Evolutionary conservation across 2,888 invertebrate species (phyloP), one percentile per base, ranked within the genome.

Genomic region (Pteria penguin): DNA sequence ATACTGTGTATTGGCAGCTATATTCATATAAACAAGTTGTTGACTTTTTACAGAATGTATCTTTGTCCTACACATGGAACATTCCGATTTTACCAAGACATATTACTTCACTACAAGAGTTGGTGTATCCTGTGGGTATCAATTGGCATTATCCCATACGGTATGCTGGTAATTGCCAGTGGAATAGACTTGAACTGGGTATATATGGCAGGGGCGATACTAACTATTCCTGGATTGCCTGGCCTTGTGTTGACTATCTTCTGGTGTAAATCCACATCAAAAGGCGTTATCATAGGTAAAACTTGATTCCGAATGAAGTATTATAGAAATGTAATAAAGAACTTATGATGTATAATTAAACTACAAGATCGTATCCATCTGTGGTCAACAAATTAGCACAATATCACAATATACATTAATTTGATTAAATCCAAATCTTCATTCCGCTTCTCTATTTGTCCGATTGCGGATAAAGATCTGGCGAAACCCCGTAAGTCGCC

Each of bases 81-180:
- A 4, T 88, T 82, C 76, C 67, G 87, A 24, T 73, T 79, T 4
- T 89, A 89, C 66, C 86, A 86, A 72, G 86, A 89, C 62, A 74
- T 76, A 11, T 77, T 90, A 73, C 75, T 86, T 22, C 71, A 68
- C 31, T 84, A 86, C 74, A 90, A 90, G 82, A 88, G 87, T 67
- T 90, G 90, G 90, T 88, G 88, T 71, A 89, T 90, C 61, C 75
- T 90, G 54, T 86, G 87, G 84, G 86, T 86, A 11, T 88, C 88
- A 18, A 69, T 89, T 29, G 81, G 75, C 27, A 82, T 88, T n/a
- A 81, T 90, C 4, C 90, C 90, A 0, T 80, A 88, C n/a, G 88
- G 88, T 8, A 80, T 90, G 32, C 66, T 81, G 11, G 77, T 86
- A 5, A 75, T 79, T 5, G 83, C 82, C 31, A 77, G 85, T 0